Base-by-base conservation (phyloP, 2,113 vertebrate species). In the Fulica atra region DNA sequence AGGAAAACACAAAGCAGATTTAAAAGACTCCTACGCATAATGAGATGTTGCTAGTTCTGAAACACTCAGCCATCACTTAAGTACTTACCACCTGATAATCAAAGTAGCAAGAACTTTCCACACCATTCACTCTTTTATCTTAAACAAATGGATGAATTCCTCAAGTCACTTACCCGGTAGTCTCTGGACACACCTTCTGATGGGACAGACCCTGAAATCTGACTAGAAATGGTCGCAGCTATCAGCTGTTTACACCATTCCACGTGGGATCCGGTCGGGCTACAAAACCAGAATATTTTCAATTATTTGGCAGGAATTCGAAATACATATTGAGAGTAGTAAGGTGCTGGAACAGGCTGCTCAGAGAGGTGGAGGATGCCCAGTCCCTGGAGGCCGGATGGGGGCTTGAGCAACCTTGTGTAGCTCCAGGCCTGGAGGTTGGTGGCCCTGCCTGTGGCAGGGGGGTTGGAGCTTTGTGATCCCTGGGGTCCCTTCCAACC, bases 191-290 rank as follows among this genome's bases (percentile, higher is more conserved):
- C 85, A 46, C 92, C 88, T 93, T 99, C 99, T 44, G 98, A 93
- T 11, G 98, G 98, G 85, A 98, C 96, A 48, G 98, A 69, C 35
- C 98, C 97, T 61, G 99, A 98, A 97, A 99, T 99, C 98, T 99
- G 99, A 97, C 98, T 99, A 94, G 99, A 99, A 98, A 99, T 99
- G 83, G 99, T 99, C 82, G 99, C 99, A 81, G 99, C 99, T n/a
- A 99, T 99, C 64, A 99, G 98, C 97, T 99, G 99, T 98, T 99
- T 99, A 96, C 99, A 99, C 99, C 99, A 99, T 89, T 99, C 99
- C 89, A 99, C 99, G 69, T 99, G 99, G 51, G 99, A 99, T 83
- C 99, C 99, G 97, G 99, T 98, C 7, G 99, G 99, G 97, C 99
- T 99, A 97, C 84, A 98, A 95, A 89, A 96, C 53, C 25, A 98